Base-by-base conservation (phyloP, 2,888 invertebrate genomes). In the Drosophila nigricruria region DNA sequence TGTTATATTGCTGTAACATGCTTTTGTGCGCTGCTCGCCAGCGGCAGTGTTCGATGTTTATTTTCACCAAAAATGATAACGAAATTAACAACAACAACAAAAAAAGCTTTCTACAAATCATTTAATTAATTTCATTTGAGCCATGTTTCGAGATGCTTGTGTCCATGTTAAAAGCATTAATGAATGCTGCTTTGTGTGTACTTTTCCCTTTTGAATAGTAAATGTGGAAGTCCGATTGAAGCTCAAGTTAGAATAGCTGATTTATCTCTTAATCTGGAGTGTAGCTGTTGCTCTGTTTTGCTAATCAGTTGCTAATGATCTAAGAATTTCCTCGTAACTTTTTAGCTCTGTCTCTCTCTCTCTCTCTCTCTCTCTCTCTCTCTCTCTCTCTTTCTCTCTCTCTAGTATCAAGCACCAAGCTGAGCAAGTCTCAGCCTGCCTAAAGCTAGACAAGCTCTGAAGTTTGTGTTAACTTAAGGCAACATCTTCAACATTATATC, bases 51-150 rank as follows among this genome's bases (percentile, higher is more conserved):
- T 73, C 78, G 58, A 67, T 73, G 67, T 40, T 45, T 50, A 64
- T 54, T 70, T 57, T 54, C 42, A 20, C 58, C 54, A 12, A 60
- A 65, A 64, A 69, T 65, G 79, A 65, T 70, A 62, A 77, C 69
- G 60, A 53, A 38, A 58, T 60, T 49, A 61, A 23, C 75, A 70
- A 30, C 75, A 70, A 65, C 52, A 75, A 69, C 27, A 53, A 73
- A 70, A 34, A 47, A 50, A 45, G 61, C 60, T 77, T 71, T 67
- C 45, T 25, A 32, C 30, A 64, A 38, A 67, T 67, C 49, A 58
- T 72, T 66, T 71, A 71, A 71, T 77, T 77, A 76, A 66, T 58
- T 76, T 58, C 18, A 66, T 71, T 63, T 52, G 12, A 47, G 18
- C 20, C 23, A 49, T 54, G 42, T 32, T 59, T 23, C 1, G 12